phyloP scores from a whole-genome alignment of 2,888 invertebrate species.

The Trichogramma dendrolimi region DNA sequence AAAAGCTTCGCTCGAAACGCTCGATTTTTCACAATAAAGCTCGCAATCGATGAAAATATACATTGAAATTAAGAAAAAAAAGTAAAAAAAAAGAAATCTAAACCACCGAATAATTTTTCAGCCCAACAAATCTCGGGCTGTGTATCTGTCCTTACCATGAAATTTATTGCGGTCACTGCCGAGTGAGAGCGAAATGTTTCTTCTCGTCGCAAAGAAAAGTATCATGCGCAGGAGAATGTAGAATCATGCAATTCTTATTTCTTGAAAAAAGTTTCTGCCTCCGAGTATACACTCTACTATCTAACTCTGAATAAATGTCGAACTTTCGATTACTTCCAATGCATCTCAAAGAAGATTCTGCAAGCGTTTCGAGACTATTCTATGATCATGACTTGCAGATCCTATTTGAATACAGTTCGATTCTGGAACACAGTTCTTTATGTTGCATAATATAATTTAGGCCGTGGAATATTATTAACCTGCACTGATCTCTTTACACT shows the following conservation, averaged over 20 bases:
- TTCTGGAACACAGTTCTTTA: neutral
- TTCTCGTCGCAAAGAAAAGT: neutral
- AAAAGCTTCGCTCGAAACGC: no score
- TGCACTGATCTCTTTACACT: no score
- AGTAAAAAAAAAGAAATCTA: neutral
- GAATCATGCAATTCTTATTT: neutral
- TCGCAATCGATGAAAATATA: no score
- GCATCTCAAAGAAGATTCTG: no score
- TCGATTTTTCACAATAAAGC: no score
- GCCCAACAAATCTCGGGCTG: neutral
- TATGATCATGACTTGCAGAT: no score
- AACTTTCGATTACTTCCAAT: neutral
- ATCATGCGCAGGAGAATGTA: neutral
- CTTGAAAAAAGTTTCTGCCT: no score
- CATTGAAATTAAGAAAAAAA: no score
- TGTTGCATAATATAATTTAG: neutral
- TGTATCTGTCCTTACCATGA: neutral
- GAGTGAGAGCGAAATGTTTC: neutral
- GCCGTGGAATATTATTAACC: no score
- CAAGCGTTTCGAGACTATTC: no score
- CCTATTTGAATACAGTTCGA: no score
- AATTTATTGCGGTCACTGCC: conserved; percentile 1
- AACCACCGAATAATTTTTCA: neutral
- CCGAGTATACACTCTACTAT: no score
- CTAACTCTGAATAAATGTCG: neutral